Percentiles rank a stretch among this genome's conserved stretches.
Evolutionary conservation across 2,797 vertebrate species (phyloP).

Genomic region (Chloroceryle amazona): DNA sequence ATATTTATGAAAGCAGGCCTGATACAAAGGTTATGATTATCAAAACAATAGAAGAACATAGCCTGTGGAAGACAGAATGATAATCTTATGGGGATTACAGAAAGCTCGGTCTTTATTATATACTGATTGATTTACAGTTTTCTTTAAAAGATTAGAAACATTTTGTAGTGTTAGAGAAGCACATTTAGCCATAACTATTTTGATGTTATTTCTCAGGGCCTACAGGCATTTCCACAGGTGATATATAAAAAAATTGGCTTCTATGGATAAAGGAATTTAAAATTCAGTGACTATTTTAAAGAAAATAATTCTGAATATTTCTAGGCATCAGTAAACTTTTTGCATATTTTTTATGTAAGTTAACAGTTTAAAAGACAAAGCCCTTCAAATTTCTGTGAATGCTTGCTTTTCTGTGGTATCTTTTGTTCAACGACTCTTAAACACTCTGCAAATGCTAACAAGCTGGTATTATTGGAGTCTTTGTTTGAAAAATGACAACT

Average conservation of each 20-base stretch:
- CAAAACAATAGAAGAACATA: neutral
- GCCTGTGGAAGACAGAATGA: neutral
- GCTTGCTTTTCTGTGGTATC: neutral
- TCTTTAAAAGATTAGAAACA: neutral
- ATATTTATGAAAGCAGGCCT: neutral
- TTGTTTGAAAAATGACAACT: neutral
- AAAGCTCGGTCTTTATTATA: neutral
- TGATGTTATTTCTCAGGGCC: neutral
- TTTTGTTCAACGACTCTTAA: neutral
- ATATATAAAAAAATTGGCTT: neutral
- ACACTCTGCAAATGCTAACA: neutral
- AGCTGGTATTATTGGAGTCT: neutral
- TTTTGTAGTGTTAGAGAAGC: neutral
- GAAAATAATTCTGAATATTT: neutral
- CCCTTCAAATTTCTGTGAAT: neutral
- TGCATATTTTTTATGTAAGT: neutral
- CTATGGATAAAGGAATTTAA: neutral
- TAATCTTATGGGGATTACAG: neutral
- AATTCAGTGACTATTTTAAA: neutral
- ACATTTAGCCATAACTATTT: neutral
- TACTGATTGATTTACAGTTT: neutral
- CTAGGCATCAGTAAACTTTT: neutral
- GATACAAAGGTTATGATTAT: neutral
- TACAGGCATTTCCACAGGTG: neutral
- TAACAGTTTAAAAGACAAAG: neutral